Evolutionary conservation across 2,888 invertebrate genomes (phyloP), one percentile per base, ranked within the genome.

Genomic region (Drosophila suboccidentalis): DNA sequence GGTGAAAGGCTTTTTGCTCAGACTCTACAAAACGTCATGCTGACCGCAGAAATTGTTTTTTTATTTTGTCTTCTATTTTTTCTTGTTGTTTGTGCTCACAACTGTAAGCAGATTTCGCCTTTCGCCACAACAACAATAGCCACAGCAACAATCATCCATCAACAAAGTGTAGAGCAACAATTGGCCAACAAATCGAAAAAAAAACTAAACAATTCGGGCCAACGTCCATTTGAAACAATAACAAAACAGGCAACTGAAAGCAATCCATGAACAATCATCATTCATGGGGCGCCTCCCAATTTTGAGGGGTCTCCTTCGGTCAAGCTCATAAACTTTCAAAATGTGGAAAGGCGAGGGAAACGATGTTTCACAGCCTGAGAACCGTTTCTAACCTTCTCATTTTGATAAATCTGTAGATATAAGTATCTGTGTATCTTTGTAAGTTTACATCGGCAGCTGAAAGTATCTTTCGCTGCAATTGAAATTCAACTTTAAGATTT

Each of bases 141-240:
- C 60, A 60, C 8, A 47, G 11, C 44, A 60, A 60, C 67, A 76
- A 70, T 74, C 74, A 78, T 74, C 49, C 75, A 82, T 80, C 75
- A 82, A 60, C 66, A 71, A 75, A 82, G 62, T 79, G 69, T 80
- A 63, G 26, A 57, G 65, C 80, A 77, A 77, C 80, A 79, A 85
- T 82, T 82, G 81, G 80, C 71, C 71, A 70, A 54, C 54, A 71
- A 75, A 67, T 71, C 71, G 34, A 39, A 13, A 57, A 11, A 17
- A 26, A 59, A n/a, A 43, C n/a, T 4, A 26, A 41, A n/a, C 22
- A 60, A 60, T 49, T 65, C 68, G 58, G 61, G 68, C 68, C 36
- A 44, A 76, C 57, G 71, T 60, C 44, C 64, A 69, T 71, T 53
- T 34, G 49, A 47, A 67, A 55, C 43, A 61, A 70, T 43, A 58